A percentile compares a stretch with the other conserved stretches of the same genome.
Evolutionary conservation across 92 coral and sea anemone genomes (phyloP).

Genomic region (Isaurus tuberculatus): DNA sequence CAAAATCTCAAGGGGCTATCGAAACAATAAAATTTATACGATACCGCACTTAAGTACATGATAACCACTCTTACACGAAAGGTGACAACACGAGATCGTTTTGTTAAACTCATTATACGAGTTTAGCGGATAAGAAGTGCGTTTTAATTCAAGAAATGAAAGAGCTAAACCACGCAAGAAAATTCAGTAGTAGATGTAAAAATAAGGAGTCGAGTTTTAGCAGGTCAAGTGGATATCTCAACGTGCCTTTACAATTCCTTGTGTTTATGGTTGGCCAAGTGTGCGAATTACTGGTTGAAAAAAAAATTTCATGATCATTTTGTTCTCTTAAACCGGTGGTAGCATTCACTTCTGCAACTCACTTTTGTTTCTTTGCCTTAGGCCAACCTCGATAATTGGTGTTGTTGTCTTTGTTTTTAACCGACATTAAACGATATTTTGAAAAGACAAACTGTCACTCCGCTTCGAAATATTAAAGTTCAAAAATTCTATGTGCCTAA

Average conservation of each 20-base stretch:
- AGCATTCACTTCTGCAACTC: conserved; percentile 29
- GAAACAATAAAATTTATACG: conserved; percentile 49
- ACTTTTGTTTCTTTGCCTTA: conserved; percentile 46
- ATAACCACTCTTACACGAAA: conserved; percentile 46
- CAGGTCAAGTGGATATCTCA: conserved; percentile 47
- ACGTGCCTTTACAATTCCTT: conserved; percentile 33
- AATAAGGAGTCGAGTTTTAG: conserved; percentile 7
- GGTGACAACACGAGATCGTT: conserved; percentile 48
- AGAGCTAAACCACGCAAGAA: conserved; percentile 42
- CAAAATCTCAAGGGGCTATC: conserved; percentile 43
- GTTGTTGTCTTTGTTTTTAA: conserved; percentile 55
- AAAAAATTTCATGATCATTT: conserved; percentile 47
- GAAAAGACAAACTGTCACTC: conserved; percentile 65
- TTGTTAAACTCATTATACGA: conserved; percentile 45
- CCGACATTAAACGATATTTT: conserved; percentile 82
- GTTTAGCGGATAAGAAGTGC: conserved; percentile 42
- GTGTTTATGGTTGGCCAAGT: conserved; percentile 30
- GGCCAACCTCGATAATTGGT: conserved; percentile 49
- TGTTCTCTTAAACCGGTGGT: conserved; percentile 34
- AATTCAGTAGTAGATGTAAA: background rate
- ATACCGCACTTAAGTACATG: conserved; percentile 41
- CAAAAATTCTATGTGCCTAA: background rate
- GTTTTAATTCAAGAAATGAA: conserved; percentile 25
- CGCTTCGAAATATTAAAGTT: background rate
- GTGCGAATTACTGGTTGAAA: conserved; percentile 16